Base-by-base conservation (phyloP, 92 coral and sea anemone species). In the Phenganax stokvisi region DNA sequence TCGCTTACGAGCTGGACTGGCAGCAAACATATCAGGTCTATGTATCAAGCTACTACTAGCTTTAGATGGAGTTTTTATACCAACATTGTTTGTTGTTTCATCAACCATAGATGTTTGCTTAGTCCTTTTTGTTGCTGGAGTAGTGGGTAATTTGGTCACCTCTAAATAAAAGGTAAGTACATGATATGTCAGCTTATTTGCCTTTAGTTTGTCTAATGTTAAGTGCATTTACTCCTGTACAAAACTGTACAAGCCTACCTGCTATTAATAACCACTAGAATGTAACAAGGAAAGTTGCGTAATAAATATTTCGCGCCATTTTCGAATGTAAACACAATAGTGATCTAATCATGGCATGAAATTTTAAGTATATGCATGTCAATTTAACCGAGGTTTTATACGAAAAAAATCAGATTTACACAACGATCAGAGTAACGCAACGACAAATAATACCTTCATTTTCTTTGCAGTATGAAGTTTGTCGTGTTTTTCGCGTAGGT, bases 401-500 rank as follows among this genome's bases (percentile, higher is more conserved):
- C 17, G 17, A 5, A 59, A 20, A 20, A 20, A 20, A 20, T 20
- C 25, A 20, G 25, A 20, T 20, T 20, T 20, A 20, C 47, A 37
- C 47, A 37, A 37, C 47, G 47, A 37, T 37, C 47, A 37, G 47
- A 2, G 47, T 37, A 72, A 17, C 61, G 5, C 29, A 74, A 10
- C 20, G 15, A 3, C 55, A 16, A 17, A 20, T 74, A 10, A 2
- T 74, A 74, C 79, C 79, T 74, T 27, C 60, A 15, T 56, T 15
- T 44, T 74, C 79, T 52, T 74, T 25, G 68, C 28, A 76, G 64
- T 17, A 56, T 54, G 30, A 56, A 30, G 28, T 56, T 76, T 67
- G 62, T 57, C 80, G 44, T 27, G 67, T 56, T 37, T 52, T 76
- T 10, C 51, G 67, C 13, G 7, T 11, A 7, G 55, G 0, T 37